These are phyloP conservation scores for Pollenia amentaria DNA, from an alignment of 2,888 invertebrate genomes.

Conservation along the genomic window DNA sequence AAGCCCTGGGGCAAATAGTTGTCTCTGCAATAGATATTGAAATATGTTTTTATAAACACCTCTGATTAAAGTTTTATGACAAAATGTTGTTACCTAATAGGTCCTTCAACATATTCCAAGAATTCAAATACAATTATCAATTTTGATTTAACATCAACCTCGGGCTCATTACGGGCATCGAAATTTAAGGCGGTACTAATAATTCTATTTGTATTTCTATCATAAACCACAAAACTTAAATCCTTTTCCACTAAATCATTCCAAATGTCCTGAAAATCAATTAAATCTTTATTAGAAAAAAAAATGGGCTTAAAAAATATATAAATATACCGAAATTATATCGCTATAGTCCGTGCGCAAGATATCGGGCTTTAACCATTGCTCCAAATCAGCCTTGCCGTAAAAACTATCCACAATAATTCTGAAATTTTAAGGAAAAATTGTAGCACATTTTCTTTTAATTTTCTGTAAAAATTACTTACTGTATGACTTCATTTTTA, in stretches of 20 bases:
- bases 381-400: slow-evolving; percentile 93
- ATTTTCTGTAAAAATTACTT: slow-evolving; percentile 81
- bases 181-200: slow-evolving; percentile 92
- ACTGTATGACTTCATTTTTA: slow-evolving; percentile 90
- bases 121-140: slow-evolving; percentile 91
- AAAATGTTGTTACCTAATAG: slow-evolving; percentile 86
- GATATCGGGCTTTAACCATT: slow-evolving; percentile 90
- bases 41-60: too few species aligned
- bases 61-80: not conserved
- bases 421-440: slow-evolving; percentile 83
- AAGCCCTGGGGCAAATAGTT: slow-evolving; percentile 87
- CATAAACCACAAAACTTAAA: slow-evolving; percentile 90
- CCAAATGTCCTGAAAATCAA: slow-evolving; percentile 87
- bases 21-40: slow-evolving; percentile 83
- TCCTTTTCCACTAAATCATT: slow-evolving; percentile 88
- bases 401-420: slow-evolving; percentile 94
- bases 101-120: slow-evolving; percentile 90
- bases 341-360: slow-evolving; percentile 88
- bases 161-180: slow-evolving; percentile 92
- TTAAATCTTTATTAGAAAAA: not conserved
- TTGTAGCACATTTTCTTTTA: too few species aligned
- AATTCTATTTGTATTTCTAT: slow-evolving; percentile 85
- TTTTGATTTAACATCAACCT: slow-evolving; percentile 88
- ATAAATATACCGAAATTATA: slow-evolving; percentile 85
- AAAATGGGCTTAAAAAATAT: not conserved